Conservation (phyloP, 2,888 invertebrate species). For the Pollenia griseotomentosa region DNA sequence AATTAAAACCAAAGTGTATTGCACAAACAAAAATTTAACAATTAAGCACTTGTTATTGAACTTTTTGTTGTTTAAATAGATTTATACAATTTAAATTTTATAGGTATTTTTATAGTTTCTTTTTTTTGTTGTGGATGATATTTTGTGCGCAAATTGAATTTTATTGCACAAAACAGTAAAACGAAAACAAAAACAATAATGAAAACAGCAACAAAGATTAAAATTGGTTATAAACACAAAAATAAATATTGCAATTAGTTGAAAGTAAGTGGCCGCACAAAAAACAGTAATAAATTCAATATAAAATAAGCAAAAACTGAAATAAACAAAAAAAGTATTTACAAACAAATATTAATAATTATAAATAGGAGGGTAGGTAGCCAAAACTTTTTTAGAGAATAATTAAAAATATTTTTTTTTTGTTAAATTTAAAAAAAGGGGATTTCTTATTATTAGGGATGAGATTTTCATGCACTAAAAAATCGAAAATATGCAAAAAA, state of each 20-base stretch:
- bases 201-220: conserved; percentile 5
- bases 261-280: conserved; percentile 37
- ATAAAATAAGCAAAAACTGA: conserved; percentile 37
- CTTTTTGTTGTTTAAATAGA: conserved; percentile 15
- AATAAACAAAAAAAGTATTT: conserved; percentile 19
- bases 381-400: background rate
- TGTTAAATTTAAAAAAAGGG: no score
- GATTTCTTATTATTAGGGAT: no score
- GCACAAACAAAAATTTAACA: conserved; percentile 42
- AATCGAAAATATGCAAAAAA: no score
- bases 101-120: conserved; percentile 34
- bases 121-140: background rate
- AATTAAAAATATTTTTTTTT: background rate
- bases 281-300: conserved; percentile 50
- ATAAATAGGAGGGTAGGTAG: conserved; percentile 1
- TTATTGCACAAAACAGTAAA: conserved; percentile 42
- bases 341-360: conserved; percentile 24
- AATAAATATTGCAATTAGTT: conserved; percentile 55
- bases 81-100: conserved; percentile 12
- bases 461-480: no score
- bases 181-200: conserved; percentile 5
- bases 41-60: conserved; percentile 47
- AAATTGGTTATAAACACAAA: conserved; percentile 43
- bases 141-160: conserved; percentile 50
- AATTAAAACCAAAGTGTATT: conserved; percentile 19